These are phyloP conservation scores for Nephila pilipes DNA, from an alignment of 1,140 invertebrate species.

Conservation along the genomic window DNA sequence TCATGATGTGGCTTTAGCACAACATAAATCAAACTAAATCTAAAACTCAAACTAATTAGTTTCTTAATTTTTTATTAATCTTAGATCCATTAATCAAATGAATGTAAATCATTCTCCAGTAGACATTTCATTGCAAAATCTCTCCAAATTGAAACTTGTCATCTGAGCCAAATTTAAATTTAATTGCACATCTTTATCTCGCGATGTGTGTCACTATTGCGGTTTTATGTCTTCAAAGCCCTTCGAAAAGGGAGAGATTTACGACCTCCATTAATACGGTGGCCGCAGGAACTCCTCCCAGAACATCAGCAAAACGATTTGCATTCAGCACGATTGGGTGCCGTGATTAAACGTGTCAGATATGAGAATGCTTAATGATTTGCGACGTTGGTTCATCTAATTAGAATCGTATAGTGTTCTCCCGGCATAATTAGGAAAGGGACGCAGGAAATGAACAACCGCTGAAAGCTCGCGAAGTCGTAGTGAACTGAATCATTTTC, in stretches of 20 bases:
- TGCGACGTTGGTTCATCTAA: constrained; percentile 19
- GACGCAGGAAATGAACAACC: constrained; percentile 25
- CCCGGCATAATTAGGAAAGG: constrained; percentile 19
- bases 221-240: neutral
- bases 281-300: neutral
- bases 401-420: constrained; percentile 34
- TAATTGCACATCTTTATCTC: neutral
- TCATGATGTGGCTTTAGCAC: too few relatives aligned
- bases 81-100: too few relatives aligned
- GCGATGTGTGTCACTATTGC: neutral
- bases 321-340: constrained; percentile 21
- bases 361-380: constrained; percentile 47
- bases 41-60: too few relatives aligned
- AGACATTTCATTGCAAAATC: neutral
- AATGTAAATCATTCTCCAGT: neutral
- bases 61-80: too few relatives aligned
- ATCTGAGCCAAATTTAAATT: constrained; percentile 7
- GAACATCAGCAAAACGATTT: constrained; percentile 13
- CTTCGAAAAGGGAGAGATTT: constrained; percentile 18
- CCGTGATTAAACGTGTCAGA: constrained; percentile 30
- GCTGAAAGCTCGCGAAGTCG: constrained; percentile 13
- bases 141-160: neutral
- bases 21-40: too few relatives aligned
- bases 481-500: neutral
- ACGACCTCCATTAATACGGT: constrained; percentile 5